These are phyloP conservation scores for Dolichoris vasculosae DNA, from an alignment of 1,140 invertebrate genomes.

Conservation along the genomic window DNA sequence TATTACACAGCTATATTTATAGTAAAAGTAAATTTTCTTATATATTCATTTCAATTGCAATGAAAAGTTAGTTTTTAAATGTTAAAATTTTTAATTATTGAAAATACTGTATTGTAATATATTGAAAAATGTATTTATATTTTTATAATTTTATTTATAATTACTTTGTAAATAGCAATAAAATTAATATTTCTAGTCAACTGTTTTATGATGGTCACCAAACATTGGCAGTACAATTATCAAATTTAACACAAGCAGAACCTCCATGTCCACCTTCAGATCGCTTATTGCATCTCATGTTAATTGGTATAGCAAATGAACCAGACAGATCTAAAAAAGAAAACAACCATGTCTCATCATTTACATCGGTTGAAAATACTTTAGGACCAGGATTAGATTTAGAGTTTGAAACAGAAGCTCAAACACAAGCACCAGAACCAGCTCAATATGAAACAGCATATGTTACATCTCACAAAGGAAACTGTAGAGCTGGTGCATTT, in stretches of 20 bases:
- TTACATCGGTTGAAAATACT: constrained; percentile 80
- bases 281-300: constrained; percentile 88
- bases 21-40: too few species aligned
- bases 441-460: constrained; percentile 98
- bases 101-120: too few species aligned
- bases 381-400: constrained; percentile 91
- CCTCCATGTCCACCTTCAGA: constrained; percentile 96
- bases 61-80: too few species aligned
- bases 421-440: constrained; percentile 91
- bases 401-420: constrained; percentile 96
- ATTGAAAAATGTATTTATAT: not conserved
- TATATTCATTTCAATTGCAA: too few species aligned
- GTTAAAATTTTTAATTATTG: too few species aligned
- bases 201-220: constrained; percentile 95
- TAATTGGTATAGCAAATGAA: constrained; percentile 90
- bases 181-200: constrained; percentile 80
- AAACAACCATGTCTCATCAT: constrained; percentile 77
- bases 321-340: constrained; percentile 79
- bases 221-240: constrained; percentile 88
- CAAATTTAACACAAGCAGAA: constrained; percentile 88
- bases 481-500: constrained; percentile 95
- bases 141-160: too few species aligned
- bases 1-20: too few species aligned
- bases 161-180: not conserved
- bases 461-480: constrained; percentile 98